Evolutionary conservation across 1,140 invertebrate genomes (phyloP), one percentile per base, ranked within the genome.

Genomic region (Megathymus violae): DNA sequence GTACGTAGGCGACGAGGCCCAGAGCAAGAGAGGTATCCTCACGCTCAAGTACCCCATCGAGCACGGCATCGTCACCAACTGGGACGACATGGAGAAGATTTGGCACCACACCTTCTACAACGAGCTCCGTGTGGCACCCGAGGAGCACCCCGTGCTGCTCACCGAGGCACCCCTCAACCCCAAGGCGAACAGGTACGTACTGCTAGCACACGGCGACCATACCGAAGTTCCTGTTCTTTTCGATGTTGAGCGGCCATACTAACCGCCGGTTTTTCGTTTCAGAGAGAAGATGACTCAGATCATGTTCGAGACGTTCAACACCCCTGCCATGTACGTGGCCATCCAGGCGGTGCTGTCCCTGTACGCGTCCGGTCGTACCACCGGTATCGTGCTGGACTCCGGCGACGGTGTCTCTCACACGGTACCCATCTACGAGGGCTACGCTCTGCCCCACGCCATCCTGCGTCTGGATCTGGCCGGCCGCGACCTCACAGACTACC

Each of bases 1-100:
- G 44, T 99, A 99, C 91, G 98, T 99, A 56, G 98, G 98, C 75
- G 97, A 98, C 92, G 97, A 98, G 92, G 97, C 97, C 74, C 96
- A 97, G 91, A 96, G 94, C 93, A 97, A 97, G 92, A 93, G 96
- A 93, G 96, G 96, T 93, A 97, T 97, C 92, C 94, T 98, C 72
- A 97, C 97, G 64, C n/a, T n/a, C n/a, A n/a, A n/a, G n/a, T n/a
- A n/a, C n/a, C n/a, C n/a, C n/a, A n/a, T n/a, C n/a, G n/a, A n/a
- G n/a, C n/a, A n/a, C n/a, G n/a, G n/a, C n/a, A n/a, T n/a, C n/a
- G n/a, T n/a, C n/a, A n/a, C n/a, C n/a, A n/a, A n/a, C n/a, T n/a
- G n/a, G n/a, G n/a, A n/a, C n/a, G n/a, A n/a, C n/a, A n/a, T n/a
- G n/a, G n/a, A n/a, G n/a, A n/a, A n/a, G n/a, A n/a, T n/a, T n/a